Evolutionary conservation across 2,797 vertebrate genomes (phyloP).

Genomic region (Manis pentadactyla): DNA sequence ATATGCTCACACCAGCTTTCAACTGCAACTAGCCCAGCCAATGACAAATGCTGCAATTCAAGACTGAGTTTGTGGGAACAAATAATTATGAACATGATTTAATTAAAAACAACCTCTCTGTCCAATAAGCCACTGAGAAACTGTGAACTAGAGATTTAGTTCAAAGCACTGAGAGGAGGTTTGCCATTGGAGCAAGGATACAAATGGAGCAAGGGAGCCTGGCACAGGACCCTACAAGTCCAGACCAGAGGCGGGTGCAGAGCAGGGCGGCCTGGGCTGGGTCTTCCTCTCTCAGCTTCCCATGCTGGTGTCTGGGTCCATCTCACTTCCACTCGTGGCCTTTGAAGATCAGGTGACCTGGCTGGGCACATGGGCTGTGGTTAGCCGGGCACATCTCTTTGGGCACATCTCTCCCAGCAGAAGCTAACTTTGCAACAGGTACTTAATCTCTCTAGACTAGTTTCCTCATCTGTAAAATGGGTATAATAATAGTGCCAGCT

Average conservation of each 20-base stretch:
- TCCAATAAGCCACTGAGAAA: not conserved
- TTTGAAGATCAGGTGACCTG: rapidly evolving
- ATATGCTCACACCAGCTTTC: not conserved
- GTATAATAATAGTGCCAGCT: too few species aligned
- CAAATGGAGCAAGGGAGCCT: not conserved
- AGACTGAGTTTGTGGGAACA: constrained; percentile 18
- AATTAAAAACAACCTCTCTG: not conserved
- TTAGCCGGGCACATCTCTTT: not conserved
- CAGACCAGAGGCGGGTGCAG: not conserved
- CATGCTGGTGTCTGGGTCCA: not conserved
- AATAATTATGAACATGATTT: not conserved
- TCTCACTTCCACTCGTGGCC: not conserved
- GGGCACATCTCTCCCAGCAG: not conserved
- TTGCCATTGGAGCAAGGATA: not conserved
- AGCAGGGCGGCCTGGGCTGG: not conserved
- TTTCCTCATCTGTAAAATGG: not conserved
- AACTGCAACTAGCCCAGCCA: constrained; percentile 4
- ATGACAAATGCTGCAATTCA: not conserved
- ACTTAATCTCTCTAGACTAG: not conserved
- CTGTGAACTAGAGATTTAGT: not conserved
- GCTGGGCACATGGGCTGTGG: rapidly evolving
- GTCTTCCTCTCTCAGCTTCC: not conserved
- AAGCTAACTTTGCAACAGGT: not conserved
- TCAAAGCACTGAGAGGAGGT: not conserved
- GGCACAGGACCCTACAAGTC: not conserved